Evolutionary conservation across 2,113 vertebrate species (phyloP).

Genomic region (Lichenostomus cassidix): DNA sequence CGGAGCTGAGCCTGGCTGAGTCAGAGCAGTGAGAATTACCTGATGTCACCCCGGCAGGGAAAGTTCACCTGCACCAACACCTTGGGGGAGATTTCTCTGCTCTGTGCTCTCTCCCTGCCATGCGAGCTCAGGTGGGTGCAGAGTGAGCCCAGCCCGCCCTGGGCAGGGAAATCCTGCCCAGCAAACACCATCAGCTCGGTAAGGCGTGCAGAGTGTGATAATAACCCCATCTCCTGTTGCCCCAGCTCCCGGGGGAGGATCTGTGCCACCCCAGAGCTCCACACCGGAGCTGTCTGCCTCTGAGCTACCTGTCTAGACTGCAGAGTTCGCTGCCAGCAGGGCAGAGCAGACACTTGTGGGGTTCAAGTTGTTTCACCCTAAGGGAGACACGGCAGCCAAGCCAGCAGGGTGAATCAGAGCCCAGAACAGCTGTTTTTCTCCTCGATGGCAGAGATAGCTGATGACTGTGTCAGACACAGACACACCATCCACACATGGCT

Average conservation of each 20-base stretch:
- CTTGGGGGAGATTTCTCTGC: background rate
- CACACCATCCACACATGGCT: background rate
- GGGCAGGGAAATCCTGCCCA: background rate
- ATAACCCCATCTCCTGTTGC: background rate
- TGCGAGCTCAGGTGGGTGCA: background rate
- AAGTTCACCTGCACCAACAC: background rate
- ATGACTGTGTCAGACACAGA: background rate
- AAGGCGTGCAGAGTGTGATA: background rate
- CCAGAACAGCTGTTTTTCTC: constrained; percentile 9
- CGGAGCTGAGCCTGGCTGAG: background rate
- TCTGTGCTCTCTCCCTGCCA: background rate
- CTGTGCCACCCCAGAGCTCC: background rate
- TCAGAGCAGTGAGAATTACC: background rate
- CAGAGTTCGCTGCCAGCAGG: background rate
- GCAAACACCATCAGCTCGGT: background rate
- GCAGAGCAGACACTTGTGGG: background rate
- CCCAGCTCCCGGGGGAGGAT: background rate
- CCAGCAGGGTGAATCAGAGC: constrained; percentile 43
- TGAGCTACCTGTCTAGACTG: constrained; percentile 52
- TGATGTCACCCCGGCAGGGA: background rate
- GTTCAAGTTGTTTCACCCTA: background rate
- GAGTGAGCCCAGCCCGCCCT: background rate
- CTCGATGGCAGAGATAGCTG: background rate
- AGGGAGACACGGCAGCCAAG: constrained; percentile 1
- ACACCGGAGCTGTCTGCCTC: background rate